Base-by-base conservation (phyloP, 1,140 invertebrate species). In the Drosophila parvula region DNA sequence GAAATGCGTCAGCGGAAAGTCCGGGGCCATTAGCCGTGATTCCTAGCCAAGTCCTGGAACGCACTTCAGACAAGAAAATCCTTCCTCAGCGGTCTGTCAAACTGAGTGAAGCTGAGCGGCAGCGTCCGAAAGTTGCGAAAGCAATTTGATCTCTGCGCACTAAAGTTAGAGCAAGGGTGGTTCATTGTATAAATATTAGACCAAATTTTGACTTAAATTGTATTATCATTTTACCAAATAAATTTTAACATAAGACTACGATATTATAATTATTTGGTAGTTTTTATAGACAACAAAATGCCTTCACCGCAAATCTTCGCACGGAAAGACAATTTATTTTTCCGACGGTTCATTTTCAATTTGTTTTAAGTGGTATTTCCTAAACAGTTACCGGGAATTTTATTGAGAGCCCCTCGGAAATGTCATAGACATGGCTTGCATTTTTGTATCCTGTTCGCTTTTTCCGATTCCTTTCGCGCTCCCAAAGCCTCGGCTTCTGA, bases 361-460 rank as follows among this genome's bases (percentile, higher is more conserved):
- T 71, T 14, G 7, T 10, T 41, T 59, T 36, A 58, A 71, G 68
- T 71, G 36, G 64, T n/a, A 58, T 70, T 70, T 71, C 51, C 51
- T 56, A 47, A 48, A 68, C 53, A 41, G 43, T 70, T 71, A 41
- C 64, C 64, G 51, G 36, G n/a, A 7, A 36, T 10, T 40, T 71
- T 38, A 69, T 70, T 58, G 51, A 34, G 51, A 48, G 34, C 22
- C 51, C 51, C 51, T 71, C 53, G 53, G 44, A 71, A 71, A 70
- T 71, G 68, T 59, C 51, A 71, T 71, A 59, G 68, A 45, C 65
- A 71, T 71, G 68, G 68, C 65, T 69, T 69, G 65, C 65, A 43
- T 41, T 58, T 70, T 71, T 45, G 30, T 28, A 58, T 36, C 43
- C 28, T 12, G 27, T 5, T 43, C n/a, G 10, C 41, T 11, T 45